These are phyloP conservation scores for Heliconius ethilla DNA, from an alignment of 2,888 invertebrate genomes.

Conservation along the genomic window DNA sequence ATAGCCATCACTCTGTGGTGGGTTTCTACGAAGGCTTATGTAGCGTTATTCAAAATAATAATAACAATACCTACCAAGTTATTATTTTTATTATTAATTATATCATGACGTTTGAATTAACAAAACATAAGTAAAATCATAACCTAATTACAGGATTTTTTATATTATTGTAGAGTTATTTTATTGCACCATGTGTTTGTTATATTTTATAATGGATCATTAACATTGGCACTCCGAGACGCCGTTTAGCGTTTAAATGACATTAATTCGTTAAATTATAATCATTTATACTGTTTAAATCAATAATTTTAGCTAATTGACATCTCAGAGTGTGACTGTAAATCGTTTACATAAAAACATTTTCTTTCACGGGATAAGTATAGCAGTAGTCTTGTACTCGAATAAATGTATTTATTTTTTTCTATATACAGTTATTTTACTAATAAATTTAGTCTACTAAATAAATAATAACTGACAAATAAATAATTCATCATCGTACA, in stretches of 20 bases:
- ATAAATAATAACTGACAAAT: constrained; percentile 33
- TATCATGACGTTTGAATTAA: neutral
- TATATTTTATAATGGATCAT: neutral
- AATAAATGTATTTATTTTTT: constrained; percentile 55
- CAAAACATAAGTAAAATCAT: neutral
- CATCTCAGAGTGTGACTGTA: neutral
- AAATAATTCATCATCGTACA: constrained; percentile 52
- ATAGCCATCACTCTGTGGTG: constrained; percentile 7
- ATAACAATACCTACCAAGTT: neutral
- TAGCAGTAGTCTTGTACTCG: constrained; percentile 51
- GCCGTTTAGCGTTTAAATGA: neutral
- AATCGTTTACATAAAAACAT: constrained; percentile 21
- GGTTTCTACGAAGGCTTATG: constrained; percentile 19
- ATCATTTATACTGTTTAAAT: neutral
- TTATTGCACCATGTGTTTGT: constrained; percentile 5
- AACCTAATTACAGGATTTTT: neutral
- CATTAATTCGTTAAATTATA: neutral
- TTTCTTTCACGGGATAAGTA: constrained; percentile 21
- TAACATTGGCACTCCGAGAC: neutral
- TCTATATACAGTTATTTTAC: constrained; percentile 33
- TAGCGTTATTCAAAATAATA: constrained; percentile 23
- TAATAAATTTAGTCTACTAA: constrained; percentile 25
- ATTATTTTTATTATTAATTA: neutral
- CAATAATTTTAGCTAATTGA: neutral
- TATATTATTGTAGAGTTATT: neutral